Evolutionary conservation across 2,888 invertebrate genomes (phyloP).

Genomic region (Tricholauxania praeusta): DNA sequence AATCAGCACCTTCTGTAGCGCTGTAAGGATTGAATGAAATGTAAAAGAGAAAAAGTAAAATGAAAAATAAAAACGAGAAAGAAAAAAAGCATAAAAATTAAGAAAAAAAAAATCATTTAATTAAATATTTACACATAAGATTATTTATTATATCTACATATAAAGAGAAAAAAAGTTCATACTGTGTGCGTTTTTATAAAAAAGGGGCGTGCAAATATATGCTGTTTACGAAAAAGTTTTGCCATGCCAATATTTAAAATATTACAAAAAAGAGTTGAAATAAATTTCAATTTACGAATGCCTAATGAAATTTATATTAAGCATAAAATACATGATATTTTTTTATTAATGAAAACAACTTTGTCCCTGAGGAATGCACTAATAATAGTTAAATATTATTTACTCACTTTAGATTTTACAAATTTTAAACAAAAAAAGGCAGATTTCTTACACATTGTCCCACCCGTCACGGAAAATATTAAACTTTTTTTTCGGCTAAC

Average conservation of each 20-base stretch:
- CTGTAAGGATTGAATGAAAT: conserved; percentile 68
- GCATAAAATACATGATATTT: no score
- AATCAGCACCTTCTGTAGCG: conserved; percentile 92
- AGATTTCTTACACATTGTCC: no score
- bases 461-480: no score
- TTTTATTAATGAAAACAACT: no score
- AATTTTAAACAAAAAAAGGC: no score
- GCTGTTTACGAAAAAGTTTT: no score
- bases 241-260: background rate
- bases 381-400: no score
- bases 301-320: no score
- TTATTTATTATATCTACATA: background rate
- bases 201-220: background rate
- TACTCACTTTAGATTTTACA: no score
- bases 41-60: conserved; percentile 40
- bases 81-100: conserved; percentile 45
- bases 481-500: no score
- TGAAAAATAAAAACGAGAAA: conserved; percentile 40
- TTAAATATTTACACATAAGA: background rate
- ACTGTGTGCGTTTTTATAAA: background rate
- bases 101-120: conserved; percentile 14
- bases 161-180: conserved; percentile 1
- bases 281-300: background rate
- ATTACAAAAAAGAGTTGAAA: background rate
- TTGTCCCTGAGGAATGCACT: no score